These are phyloP conservation scores for Melikaiella ostensackeni DNA, from an alignment of 2,888 invertebrate species.

Conservation along the genomic window DNA sequence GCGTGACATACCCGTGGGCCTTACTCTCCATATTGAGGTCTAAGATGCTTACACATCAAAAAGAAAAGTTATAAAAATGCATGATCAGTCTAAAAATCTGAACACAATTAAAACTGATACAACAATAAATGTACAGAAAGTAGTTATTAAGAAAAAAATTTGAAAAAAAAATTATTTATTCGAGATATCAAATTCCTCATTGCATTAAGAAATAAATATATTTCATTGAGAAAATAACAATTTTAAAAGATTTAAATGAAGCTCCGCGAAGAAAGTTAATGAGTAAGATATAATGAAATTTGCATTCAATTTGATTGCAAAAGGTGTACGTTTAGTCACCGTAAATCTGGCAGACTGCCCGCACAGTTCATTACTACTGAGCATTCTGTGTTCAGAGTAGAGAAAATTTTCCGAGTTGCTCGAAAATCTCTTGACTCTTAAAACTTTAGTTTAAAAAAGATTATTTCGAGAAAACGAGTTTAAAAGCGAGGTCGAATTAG, in stretches of 20 bases:
- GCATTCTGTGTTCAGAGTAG: not conserved
- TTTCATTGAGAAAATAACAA: not conserved
- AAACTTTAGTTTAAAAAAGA: not conserved
- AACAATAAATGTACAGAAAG: too few relatives aligned
- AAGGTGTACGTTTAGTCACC: not conserved
- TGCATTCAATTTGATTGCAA: conserved; percentile 16
- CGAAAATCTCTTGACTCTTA: not conserved
- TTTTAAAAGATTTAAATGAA: not conserved
- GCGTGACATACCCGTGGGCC: too few relatives aligned
- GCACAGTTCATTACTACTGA: conserved; percentile 28
- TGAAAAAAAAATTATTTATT: too few relatives aligned
- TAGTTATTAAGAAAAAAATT: too few relatives aligned
- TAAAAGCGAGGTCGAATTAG: conserved; percentile 10
- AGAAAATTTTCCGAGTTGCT: not conserved
- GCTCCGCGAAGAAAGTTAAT: not conserved
- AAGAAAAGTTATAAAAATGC: not conserved
- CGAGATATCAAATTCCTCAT: not conserved
- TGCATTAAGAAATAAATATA: too few relatives aligned
- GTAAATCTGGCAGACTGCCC: conserved; percentile 17
- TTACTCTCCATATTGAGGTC: too few relatives aligned
- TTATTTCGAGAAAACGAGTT: conserved; percentile 21
- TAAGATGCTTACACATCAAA: too few relatives aligned
- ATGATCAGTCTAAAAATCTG: not conserved
- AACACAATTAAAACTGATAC: too few relatives aligned
- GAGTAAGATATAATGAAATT: not conserved